Evolutionary conservation across 2,888 invertebrate species (phyloP), one percentile per base, ranked within the genome.

Genomic region (Leptarthrus brevirostris): DNA sequence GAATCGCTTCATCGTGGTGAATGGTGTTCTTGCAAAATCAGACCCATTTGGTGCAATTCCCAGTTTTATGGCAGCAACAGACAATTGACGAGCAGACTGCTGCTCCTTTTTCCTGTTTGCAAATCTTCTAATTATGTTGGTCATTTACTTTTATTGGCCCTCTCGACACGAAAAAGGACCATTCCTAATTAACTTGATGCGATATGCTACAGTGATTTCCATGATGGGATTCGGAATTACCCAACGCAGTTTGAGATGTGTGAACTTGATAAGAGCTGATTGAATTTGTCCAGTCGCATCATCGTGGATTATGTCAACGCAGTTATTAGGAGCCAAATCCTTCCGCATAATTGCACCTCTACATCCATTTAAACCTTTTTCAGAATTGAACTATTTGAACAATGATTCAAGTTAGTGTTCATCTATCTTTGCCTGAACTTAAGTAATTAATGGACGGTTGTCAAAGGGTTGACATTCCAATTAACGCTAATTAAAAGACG

Each of bases 401-500:
- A 30, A 30, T 6, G 4, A 6, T 30, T 8, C 2, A 40, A 40
- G 12, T 40, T 40, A 8, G 30, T 30, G 1, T 30, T n/a, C 40
- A 64, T 64, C 47, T 44, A 18, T 64, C 64, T 47, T 47, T n/a
- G 12, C 14, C 24, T 64, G 36, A 44, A 20, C 30, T 10, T 5
- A 18, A 69, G 54, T 72, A 75, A 75, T 75, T 72, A 75, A 75
- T 75, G 74, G 56, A 56, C 22, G 24, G 22, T 44, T 69, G 72
- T 56, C 72, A 54, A 75, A 72, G 69, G 69, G 74, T 30, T 75
- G 74, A 75, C 74, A 69, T 69, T 75, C 74, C 74, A 75, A 75
- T 75, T 75, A 75, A 75, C 74, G 74, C 72, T 75, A 75, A 75
- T 75, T 75, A 75, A 75, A 75, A 72, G 58, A 72, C 74, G 72